A percentile compares a stretch with the other conserved stretches of the same genome.
These are phyloP conservation scores for Tetragnatha montana DNA, from an alignment of 2,888 invertebrate genomes.

Conservation along the genomic window DNA sequence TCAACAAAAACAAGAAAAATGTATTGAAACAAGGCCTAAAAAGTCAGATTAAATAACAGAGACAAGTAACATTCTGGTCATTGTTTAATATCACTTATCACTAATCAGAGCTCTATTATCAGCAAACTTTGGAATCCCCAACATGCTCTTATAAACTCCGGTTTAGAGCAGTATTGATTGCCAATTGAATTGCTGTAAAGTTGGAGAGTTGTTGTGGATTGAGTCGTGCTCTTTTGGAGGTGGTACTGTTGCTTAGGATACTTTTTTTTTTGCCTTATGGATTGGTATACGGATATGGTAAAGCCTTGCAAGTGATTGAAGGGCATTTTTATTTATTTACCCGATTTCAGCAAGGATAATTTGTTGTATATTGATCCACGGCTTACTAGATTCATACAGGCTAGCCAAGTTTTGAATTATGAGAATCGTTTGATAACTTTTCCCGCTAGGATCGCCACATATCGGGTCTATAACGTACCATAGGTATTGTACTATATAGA, in stretches of 20 bases:
- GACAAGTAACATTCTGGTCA: slow-evolving; percentile 43
- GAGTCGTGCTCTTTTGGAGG: neutral
- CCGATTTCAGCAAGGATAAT: too few species aligned
- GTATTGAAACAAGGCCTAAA: slow-evolving; percentile 47
- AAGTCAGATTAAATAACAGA: slow-evolving; percentile 54
- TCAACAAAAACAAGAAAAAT: slow-evolving; percentile 48
- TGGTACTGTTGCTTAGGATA: slow-evolving; percentile 20
- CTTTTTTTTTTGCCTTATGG: slow-evolving; percentile 5
- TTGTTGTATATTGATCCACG: too few species aligned
- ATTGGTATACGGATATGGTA: slow-evolving; percentile 22
- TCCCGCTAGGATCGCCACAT: too few species aligned
- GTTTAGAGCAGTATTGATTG: slow-evolving; percentile 22
- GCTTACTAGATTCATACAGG: too few species aligned
- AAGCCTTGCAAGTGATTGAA: neutral
- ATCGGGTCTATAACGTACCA: too few species aligned
- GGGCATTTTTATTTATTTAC: slow-evolving; percentile 21
- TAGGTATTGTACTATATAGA: too few species aligned
- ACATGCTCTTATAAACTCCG: slow-evolving; percentile 35
- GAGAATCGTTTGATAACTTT: too few species aligned
- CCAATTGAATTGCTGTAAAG: slow-evolving; percentile 7
- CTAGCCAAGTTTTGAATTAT: too few species aligned
- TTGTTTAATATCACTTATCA: slow-evolving; percentile 67
- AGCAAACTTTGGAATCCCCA: slow-evolving; percentile 67
- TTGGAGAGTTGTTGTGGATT: slow-evolving; percentile 1
- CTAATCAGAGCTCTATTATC: slow-evolving; percentile 46